Evolutionary conservation across 2,888 invertebrate species (phyloP), one percentile per base, ranked within the genome.

Genomic region (Ormyrus rosae): DNA sequence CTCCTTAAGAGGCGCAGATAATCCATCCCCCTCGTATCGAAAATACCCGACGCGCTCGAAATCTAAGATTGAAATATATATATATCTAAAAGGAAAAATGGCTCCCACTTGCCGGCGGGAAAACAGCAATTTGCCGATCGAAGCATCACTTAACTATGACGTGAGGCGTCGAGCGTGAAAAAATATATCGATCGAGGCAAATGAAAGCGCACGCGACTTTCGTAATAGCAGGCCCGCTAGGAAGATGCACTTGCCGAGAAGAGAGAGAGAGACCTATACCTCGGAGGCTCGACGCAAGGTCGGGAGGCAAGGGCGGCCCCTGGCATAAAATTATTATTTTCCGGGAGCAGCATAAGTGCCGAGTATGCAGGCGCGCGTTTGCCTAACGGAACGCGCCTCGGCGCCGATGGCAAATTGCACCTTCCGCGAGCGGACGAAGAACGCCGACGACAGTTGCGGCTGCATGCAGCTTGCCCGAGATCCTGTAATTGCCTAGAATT

Each of bases 401-500:
- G 45, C 34, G 46, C n/a, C 50, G 13, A 6, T 7, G 19, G 53
- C 53, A 81, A 81, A 78, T 75, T 78, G 72, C 58, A 81, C 75
- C 78, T 70, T 78, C 73, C 70, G 69, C 71, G 63, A 70, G 65
- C 55, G 63, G 10, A 69, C 67, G 71, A 75, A 53, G n/a, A 48
- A 46, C 45, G 68, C 55, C 34, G 53, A 19, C 53, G 9, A 51
- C 51, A 51, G 8, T 19, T 63, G 4, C 51, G 45, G 19, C 55
- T 8, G 58, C 68, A 4, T 34, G 34, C 34, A 34, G 34, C 34
- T 34, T 64, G 63, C 13, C 19, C 51, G 63, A 13, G 78, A 78
- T 63, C 68, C 65, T 45, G 58, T 78, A 67, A 78, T 82, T 80
- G 63, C 64, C 81, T 77, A 60, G 80, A 78, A 76, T 78, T 72